Evolutionary conservation across 2,888 invertebrate species (phyloP).

Genomic region (Nephrotoma flavescens): DNA sequence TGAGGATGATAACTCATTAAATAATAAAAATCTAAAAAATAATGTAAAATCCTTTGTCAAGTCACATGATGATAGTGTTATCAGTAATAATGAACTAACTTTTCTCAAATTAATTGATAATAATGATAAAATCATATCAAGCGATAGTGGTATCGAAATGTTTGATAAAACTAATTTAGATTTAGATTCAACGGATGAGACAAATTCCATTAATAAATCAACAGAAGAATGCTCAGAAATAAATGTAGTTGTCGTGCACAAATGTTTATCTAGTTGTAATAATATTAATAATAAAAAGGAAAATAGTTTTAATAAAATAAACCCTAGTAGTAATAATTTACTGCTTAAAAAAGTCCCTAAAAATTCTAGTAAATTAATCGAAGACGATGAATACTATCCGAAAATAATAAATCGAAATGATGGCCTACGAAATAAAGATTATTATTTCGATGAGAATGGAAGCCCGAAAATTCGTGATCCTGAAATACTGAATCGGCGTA

Average conservation of each 20-base stretch:
- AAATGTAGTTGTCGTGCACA: not conserved
- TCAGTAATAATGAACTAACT: not conserved
- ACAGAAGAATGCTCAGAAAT: not conserved
- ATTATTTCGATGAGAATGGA: constrained; percentile 31
- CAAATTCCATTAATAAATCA: not conserved
- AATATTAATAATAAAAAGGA: not conserved
- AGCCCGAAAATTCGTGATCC: constrained; percentile 25
- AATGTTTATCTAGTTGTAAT: not conserved
- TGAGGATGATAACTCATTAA: not conserved
- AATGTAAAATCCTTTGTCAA: not conserved
- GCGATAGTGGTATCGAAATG: constrained; percentile 31
- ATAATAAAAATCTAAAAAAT: not conserved
- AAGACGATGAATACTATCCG: constrained; percentile 16
- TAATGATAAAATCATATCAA: constrained; percentile 19
- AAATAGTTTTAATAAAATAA: not conserved
- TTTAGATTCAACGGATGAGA: not conserved
- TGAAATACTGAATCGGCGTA: constrained; percentile 12
- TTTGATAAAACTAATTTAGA: constrained; percentile 13
- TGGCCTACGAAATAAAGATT: constrained; percentile 30
- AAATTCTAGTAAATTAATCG: not conserved
- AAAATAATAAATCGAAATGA: constrained; percentile 30
- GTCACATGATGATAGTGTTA: not conserved
- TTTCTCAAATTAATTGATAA: not conserved
- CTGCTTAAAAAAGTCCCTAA: not conserved
- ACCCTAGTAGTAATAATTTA: not conserved